A percentile compares a stretch with the other conserved stretches of the same genome.
These are phyloP conservation scores for Forbesichthys papilliferus DNA, from an alignment of 2,113 vertebrate species.

Conservation along the genomic window DNA sequence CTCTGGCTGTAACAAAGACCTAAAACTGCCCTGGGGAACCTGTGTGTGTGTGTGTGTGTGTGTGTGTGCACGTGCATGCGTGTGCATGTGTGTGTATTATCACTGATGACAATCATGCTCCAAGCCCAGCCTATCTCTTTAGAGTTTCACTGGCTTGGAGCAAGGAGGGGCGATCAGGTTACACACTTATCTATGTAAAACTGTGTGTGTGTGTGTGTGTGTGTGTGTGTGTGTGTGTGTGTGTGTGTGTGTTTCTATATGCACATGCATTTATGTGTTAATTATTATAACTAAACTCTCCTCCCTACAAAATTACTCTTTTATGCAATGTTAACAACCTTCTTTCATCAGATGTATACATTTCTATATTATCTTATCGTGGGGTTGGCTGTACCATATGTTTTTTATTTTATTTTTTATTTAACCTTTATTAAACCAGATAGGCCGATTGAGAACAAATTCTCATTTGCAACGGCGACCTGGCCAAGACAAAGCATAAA, in stretches of 20 bases:
- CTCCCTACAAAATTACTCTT: too few relatives aligned
- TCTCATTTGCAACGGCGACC: too few relatives aligned
- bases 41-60: slow-evolving; percentile 24
- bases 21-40: slow-evolving; percentile 66
- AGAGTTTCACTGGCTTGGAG: slow-evolving; percentile 70
- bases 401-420: too few relatives aligned
- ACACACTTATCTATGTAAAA: slow-evolving; percentile 66
- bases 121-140: slow-evolving; percentile 77
- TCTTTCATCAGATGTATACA: too few relatives aligned
- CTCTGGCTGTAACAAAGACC: slow-evolving; percentile 79
- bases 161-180: slow-evolving; percentile 72
- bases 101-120: slow-evolving; percentile 76
- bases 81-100: slow-evolving; percentile 63
- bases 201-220: slow-evolving; percentile 45
- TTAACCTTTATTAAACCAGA: too few relatives aligned
- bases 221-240: slow-evolving; percentile 25
- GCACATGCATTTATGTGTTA: slow-evolving; percentile 1
- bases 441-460: too few relatives aligned
- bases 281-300: too few relatives aligned
- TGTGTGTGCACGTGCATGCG: slow-evolving; percentile 7
- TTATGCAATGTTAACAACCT: too few relatives aligned
- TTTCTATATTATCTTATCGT: too few relatives aligned
- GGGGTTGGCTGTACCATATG: too few relatives aligned
- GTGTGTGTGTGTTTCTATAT: slow-evolving; percentile 24
- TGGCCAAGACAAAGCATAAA: too few relatives aligned